Base-by-base conservation (phyloP, 2,888 invertebrate species). In the Tenthredo livida region DNA sequence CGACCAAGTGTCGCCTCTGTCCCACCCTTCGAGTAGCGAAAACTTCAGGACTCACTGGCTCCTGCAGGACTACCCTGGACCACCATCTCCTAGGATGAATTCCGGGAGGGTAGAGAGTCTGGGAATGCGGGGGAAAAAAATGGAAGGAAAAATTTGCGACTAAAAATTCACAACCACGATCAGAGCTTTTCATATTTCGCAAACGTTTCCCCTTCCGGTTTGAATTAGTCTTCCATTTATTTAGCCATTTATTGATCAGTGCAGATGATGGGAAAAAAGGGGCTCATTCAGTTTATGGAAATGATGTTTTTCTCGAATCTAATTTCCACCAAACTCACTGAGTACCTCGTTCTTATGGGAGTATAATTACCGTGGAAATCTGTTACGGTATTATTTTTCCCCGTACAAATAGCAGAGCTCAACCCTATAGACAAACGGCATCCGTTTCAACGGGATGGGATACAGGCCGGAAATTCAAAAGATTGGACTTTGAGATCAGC, bases 1-100 rank as follows among this genome's bases (percentile, higher is more conserved):
- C 88, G 88, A 87, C 87, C 88, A 82, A 84, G 86, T 86, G 75
- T 87, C 83, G 85, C 84, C 85, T 86, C 67, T 86, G 78, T 84
- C 87, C 83, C 84, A 80, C 29, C 84, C 47, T 54, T 50, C 67
- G 25, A 15, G 29, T n/a, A 50, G 17, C 47, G 54, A 67, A 29
- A 15, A 77, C 54, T 40, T 15, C 12, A 75, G 75, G 43, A 43
- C 6, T 47, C 75, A 47, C 29, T 25, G 75, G 25, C 17, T 25
- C 43, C 50, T 6, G 50, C n/a, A n/a, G n/a, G 50, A 50, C 33
- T 29, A 54, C 77, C 77, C 15, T 50, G 33, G 50, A 77, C 40
- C 72, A 50, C 50, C 47, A 29, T 21, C 75, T 29, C 75, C 21
- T n/a, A 21, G 21, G 15, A 21, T 21, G 43, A 10, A 43, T 72